Evolutionary conservation across 2,113 vertebrate species (phyloP).

Genomic region (Poeciliopsis turrubarensis): DNA sequence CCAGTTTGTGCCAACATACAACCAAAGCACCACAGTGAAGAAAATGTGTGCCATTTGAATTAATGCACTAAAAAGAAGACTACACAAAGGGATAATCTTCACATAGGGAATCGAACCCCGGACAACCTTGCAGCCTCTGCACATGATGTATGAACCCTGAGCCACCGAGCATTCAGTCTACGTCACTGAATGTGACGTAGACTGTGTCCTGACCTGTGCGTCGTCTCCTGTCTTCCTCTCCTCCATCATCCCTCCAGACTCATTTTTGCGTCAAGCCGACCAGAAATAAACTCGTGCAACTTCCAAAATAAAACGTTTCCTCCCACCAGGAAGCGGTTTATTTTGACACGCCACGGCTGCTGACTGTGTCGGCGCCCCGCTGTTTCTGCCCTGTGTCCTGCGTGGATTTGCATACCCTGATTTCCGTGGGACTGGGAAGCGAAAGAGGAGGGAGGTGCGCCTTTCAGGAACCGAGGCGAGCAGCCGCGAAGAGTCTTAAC

Average conservation of each 20-base stretch:
- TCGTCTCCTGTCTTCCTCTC: too few relatives aligned
- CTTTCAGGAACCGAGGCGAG: conserved; percentile 73
- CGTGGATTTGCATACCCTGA: conserved; percentile 74
- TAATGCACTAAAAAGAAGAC: neutral
- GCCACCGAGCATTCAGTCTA: too few relatives aligned
- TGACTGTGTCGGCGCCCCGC: neutral
- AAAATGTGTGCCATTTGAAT: neutral
- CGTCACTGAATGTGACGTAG: too few relatives aligned
- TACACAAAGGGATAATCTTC: too few relatives aligned
- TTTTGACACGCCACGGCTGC: neutral
- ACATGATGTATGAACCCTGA: too few relatives aligned
- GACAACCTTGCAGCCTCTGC: too few relatives aligned
- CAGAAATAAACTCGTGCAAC: too few relatives aligned
- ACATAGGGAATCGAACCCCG: too few relatives aligned
- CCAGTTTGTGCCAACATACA: neutral
- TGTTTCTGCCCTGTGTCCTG: conserved; percentile 20
- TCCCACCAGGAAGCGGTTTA: neutral
- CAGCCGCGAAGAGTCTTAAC: conserved; percentile 5
- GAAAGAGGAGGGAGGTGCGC: conserved; percentile 54
- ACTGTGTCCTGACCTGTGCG: too few relatives aligned
- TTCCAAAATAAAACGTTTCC: neutral
- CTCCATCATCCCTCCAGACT: too few relatives aligned
- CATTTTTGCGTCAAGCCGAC: too few relatives aligned
- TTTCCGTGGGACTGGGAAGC: conserved; percentile 76
- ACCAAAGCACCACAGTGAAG: neutral